A percentile compares a stretch with the other conserved stretches of the same genome.
These are phyloP conservation scores for Calephelis nemesis DNA, from an alignment of 1,140 invertebrate species.

Conservation along the genomic window DNA sequence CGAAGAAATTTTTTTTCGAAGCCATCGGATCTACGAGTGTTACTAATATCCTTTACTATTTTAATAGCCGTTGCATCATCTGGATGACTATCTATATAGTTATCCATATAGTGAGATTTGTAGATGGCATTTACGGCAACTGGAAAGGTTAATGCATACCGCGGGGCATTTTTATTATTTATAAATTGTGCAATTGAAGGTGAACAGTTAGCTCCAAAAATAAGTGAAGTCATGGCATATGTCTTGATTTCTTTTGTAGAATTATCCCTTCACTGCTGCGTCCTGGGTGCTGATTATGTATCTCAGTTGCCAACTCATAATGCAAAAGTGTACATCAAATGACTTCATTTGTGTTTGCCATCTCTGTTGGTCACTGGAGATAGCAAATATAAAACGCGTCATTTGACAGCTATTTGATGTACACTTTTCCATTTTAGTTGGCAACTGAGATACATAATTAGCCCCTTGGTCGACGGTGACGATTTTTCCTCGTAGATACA, in stretches of 20 bases:
- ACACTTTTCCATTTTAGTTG: too few relatives aligned
- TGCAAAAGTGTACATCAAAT: too few relatives aligned
- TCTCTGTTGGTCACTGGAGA: too few relatives aligned
- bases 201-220: conserved; percentile 28
- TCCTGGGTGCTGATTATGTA: neutral
- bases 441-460: too few relatives aligned
- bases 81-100: conserved; percentile 47
- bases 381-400: too few relatives aligned
- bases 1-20: conserved; percentile 40
- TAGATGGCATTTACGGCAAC: conserved; percentile 39
- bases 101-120: conserved; percentile 54
- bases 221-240: conserved; percentile 36
- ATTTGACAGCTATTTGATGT: too few relatives aligned
- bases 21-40: conserved; percentile 40
- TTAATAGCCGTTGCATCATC: conserved; percentile 33
- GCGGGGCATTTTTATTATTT: conserved; percentile 42
- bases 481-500: conserved; percentile 41
- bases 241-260: neutral
- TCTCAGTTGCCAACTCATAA: too few relatives aligned
- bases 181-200: conserved; percentile 34
- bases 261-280: conserved; percentile 25
- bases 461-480: conserved; percentile 21
- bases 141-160: conserved; percentile 31
- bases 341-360: too few relatives aligned
- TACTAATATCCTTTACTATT: conserved; percentile 34